These are phyloP conservation scores for Scortum barcoo DNA, from an alignment of 2,113 vertebrate species.

Conservation along the genomic window DNA sequence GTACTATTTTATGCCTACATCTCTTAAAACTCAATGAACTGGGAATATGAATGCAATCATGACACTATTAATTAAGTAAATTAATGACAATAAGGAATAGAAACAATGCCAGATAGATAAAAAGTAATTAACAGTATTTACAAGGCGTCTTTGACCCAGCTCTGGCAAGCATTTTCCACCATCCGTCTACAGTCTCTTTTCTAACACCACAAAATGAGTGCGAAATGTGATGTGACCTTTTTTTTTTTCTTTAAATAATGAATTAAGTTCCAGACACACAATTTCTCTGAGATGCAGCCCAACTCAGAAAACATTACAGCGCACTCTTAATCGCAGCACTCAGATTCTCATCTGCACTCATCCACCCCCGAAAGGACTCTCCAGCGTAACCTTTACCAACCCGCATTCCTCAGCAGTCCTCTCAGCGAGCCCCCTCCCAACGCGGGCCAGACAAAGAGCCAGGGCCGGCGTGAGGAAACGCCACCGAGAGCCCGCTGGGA, in stretches of 20 bases:
- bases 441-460: slow-evolving; percentile 41
- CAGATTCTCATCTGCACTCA: slow-evolving; percentile 28
- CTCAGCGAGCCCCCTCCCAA: background rate
- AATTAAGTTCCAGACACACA: no score
- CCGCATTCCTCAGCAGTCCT: slow-evolving; percentile 44
- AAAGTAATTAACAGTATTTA: background rate
- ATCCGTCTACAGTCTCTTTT: no score
- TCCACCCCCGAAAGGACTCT: slow-evolving; percentile 20
- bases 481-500: slow-evolving; percentile 50
- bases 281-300: background rate
- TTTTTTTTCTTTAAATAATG: no score
- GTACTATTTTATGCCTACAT: background rate
- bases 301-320: slow-evolving; percentile 10
- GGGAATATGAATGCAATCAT: background rate
- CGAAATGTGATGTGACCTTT: background rate
- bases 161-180: background rate
- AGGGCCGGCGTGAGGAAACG: slow-evolving; percentile 33
- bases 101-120: background rate
- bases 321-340: slow-evolving; percentile 13
- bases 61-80: background rate
- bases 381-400: slow-evolving; percentile 36
- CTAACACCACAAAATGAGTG: background rate
- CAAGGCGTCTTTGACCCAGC: background rate
- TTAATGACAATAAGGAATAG: background rate
- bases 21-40: background rate